Evolutionary conservation across 2,888 invertebrate genomes (phyloP), one percentile per base, ranked within the genome.

Genomic region (Drosophila paramelanica): DNA sequence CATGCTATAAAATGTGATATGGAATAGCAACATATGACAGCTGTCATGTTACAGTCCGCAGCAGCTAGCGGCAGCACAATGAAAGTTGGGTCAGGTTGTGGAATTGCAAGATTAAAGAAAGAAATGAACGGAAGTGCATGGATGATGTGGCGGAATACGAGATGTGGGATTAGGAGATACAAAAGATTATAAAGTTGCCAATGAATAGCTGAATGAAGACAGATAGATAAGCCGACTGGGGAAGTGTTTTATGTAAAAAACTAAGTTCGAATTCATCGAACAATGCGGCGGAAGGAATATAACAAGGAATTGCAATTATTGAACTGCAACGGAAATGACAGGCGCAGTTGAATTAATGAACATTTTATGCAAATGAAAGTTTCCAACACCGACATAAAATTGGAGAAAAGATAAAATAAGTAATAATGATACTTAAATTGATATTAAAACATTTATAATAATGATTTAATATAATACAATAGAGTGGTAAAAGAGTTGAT

Each of bases 21-120:
- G 62, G 65, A 70, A 76, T 76, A 71, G 77, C 64, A 73, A 73
- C 88, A 84, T 82, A 88, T 84, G 83, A 84, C 88, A 88, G 86
- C 83, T 84, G 83, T 88, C 83, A 79, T 82, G 86, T 88, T 77
- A 69, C 51, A 82, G 72, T 74, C 81, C 51, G 60, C 56, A 76
- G 73, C 79, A 82, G 76, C 64, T 39, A 55, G 57, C 49, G 13
- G 45, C 50, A 61, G 64, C 45, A 79, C 75, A 81, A 84, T 73
- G 70, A 65, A 78, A 69, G 81, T 84, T 81, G 81, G 87, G 84
- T 83, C 83, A 86, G 84, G 87, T 81, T 81, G 84, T 66, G 87
- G 81, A 83, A 81, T 77, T 83, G 83, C 66, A 70, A 67, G 82
- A 81, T 81, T 85, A 76, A 52, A 59, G 14, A 33, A 17, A 60